Conservation (phyloP, 2,113 vertebrate species). For the Apodemus sylvaticus region DNA sequence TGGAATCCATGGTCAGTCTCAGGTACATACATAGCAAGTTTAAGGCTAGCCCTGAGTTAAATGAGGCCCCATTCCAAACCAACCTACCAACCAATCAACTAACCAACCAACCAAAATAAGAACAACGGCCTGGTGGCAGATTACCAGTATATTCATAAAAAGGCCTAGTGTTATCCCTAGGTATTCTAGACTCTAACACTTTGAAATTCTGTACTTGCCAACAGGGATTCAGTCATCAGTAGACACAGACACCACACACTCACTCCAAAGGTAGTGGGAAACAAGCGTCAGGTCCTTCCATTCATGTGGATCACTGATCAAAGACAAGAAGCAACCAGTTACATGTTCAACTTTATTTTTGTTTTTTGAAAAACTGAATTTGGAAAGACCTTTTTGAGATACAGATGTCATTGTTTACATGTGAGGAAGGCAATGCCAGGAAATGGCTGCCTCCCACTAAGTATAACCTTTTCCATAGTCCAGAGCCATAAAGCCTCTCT, state of each 20-base stretch:
- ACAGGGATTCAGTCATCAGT: background rate
- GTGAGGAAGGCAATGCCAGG: conserved; percentile 17
- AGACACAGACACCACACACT: background rate
- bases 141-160: background rate
- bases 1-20: background rate
- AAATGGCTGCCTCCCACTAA: background rate
- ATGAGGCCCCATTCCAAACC: background rate
- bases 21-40: background rate
- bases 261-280: conserved; percentile 13
- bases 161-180: background rate
- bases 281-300: conserved; percentile 1
- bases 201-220: background rate
- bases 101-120: background rate
- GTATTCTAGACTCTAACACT: background rate
- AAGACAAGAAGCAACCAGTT: conserved; percentile 54
- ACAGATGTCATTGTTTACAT: background rate
- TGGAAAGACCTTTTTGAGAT: background rate
- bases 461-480: background rate
- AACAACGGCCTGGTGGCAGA: background rate
- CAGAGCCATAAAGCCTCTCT: background rate
- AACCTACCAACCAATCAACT: background rate
- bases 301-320: conserved; percentile 15
- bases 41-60: background rate
- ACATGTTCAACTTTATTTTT: background rate
- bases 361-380: conserved; percentile 23